Conservation (phyloP, 2,797 vertebrate genomes). For the Crocidura indochinensis region DNA sequence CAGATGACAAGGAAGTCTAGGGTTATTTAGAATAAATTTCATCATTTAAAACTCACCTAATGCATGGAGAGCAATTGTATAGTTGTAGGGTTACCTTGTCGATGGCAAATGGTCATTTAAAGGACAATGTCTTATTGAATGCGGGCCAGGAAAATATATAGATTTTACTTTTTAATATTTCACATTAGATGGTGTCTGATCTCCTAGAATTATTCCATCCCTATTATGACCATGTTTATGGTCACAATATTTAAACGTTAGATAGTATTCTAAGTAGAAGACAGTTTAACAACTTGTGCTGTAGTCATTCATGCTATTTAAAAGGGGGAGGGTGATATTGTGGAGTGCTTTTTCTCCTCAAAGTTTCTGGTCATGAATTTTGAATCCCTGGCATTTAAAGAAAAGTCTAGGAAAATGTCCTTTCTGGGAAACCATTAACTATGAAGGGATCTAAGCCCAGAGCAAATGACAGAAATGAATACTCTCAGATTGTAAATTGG, state of each 20-base stretch:
- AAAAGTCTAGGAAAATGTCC: slow-evolving; percentile 45
- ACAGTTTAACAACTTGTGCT: slow-evolving; percentile 79
- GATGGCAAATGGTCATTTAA: slow-evolving; percentile 80
- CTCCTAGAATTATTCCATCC: slow-evolving; percentile 85
- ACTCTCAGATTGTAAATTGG: slow-evolving; percentile 82
- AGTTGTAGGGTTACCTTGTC: slow-evolving; percentile 64
- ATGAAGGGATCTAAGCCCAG: slow-evolving; percentile 75
- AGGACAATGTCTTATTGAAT: slow-evolving; percentile 80
- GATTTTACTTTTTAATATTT: slow-evolving; percentile 87
- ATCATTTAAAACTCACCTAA: slow-evolving; percentile 70
- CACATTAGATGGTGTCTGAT: slow-evolving; percentile 81
- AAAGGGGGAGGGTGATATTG: slow-evolving; percentile 7
- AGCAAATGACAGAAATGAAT: slow-evolving; percentile 80
- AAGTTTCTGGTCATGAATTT: slow-evolving; percentile 65
- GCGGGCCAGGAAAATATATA: slow-evolving; percentile 74
- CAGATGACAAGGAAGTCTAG: slow-evolving; percentile 54
- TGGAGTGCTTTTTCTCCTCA: slow-evolving; percentile 23
- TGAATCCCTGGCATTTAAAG: slow-evolving; percentile 46
- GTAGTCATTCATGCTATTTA: slow-evolving; percentile 65
- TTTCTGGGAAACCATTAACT: slow-evolving; percentile 43
- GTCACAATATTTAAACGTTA: slow-evolving; percentile 83
- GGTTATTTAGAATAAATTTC: slow-evolving; percentile 63
- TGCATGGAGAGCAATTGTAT: slow-evolving; percentile 67
- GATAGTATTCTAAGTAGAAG: slow-evolving; percentile 75
- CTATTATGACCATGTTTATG: slow-evolving; percentile 85